Evolutionary conservation across 1,140 invertebrate species (phyloP), one percentile per base, ranked within the genome.

Genomic region (Helicoverpa zea): DNA sequence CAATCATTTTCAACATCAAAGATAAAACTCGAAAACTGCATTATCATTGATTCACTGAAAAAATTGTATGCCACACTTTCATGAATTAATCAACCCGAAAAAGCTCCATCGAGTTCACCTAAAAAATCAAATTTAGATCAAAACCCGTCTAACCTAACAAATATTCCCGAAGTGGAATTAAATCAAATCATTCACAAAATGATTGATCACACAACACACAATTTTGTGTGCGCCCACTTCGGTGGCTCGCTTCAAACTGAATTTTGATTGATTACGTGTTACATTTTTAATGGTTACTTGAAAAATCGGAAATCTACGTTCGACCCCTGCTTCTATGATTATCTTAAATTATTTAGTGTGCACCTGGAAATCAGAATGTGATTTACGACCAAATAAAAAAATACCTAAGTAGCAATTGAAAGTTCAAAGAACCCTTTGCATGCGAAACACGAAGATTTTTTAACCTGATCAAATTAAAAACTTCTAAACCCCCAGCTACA

Each of bases 261-360:
- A 82, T 77, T 86, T 80, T 82, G 82, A 86, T 86, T 87, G 83
- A 89, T 88, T 87, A 86, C 78, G 72, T 63, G 79, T 80, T 87
- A 83, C 75, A 81, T 84, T 81, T 83, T 83, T 80, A 83, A 84
- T 81, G 16, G 59, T 16, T 18, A 68, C 18, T 66, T 75, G 61
- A 75, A 61, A 73, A 56, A 66, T 29, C 9, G n/a, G 23, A 18
- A 47, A 29, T 5, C 29, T 43, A 35, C 35, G 35, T 35, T 35
- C 35, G 35, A 35, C 35, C 35, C 35, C 3, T 35, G 35, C 35
- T 35, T 35, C 35, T 2, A 35, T 35, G 3, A 35, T 35, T 35
- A 35, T 35, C 35, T 35, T 35, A 1, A 35, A 35, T 35, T 35
- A 35, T 35, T 35, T 35, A 35, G 35, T 35, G 35, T 35, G 35